phyloP scores from a whole-genome alignment of 2,888 invertebrate genomes.

The Hypercompe scribonia region DNA sequence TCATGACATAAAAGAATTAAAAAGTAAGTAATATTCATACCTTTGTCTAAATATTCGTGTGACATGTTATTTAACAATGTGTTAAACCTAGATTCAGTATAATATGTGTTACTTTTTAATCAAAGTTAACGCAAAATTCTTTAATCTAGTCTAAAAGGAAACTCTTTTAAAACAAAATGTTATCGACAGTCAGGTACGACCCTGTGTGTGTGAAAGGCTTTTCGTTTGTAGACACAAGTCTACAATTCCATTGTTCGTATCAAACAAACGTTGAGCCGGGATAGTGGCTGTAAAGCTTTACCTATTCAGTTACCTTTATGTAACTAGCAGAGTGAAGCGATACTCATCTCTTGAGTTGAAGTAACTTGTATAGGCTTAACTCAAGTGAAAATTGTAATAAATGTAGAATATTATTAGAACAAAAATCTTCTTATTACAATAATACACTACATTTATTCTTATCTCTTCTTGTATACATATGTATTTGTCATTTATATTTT shows the following conservation, averaged over 20 bases:
- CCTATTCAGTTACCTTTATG: too few relatives aligned
- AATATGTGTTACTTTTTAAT: not conserved
- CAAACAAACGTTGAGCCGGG: not conserved
- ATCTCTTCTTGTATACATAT: too few relatives aligned
- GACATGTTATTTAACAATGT: not conserved
- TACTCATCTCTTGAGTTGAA: not conserved
- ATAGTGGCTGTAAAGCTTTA: not conserved
- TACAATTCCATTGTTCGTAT: slow-evolving; percentile 1
- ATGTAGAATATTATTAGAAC: not conserved
- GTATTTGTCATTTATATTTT: too few relatives aligned
- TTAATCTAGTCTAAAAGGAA: not conserved
- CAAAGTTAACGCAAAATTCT: not conserved
- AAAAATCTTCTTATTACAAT: too few relatives aligned
- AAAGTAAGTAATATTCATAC: not conserved
- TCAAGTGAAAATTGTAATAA: not conserved
- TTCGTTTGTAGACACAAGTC: not conserved
- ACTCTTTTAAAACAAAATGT: not conserved
- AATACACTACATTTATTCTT: too few relatives aligned
- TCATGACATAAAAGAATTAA: not conserved
- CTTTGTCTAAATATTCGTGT: not conserved
- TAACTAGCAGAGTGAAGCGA: not conserved
- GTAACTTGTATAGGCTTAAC: not conserved
- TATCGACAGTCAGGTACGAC: not conserved
- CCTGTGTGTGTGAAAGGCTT: not conserved
- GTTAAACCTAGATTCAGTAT: not conserved